phyloP scores from a whole-genome alignment of 2,797 vertebrate genomes.

The Allochrocebus solatus region DNA sequence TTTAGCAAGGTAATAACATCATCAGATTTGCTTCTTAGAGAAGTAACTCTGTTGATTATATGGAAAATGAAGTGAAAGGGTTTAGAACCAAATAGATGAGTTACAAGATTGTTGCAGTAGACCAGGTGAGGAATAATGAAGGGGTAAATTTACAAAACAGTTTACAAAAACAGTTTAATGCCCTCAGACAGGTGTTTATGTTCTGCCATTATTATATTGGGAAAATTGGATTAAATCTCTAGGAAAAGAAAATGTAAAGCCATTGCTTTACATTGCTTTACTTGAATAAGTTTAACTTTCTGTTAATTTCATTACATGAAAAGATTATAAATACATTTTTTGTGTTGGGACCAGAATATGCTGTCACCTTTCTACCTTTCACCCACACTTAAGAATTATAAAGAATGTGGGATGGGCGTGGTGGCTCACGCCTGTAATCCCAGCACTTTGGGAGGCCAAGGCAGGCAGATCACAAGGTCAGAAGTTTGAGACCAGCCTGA shows the following conservation, averaged over 20 bases:
- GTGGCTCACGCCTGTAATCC: not conserved
- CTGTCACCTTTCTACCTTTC: not conserved
- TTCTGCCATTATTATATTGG: slow-evolving; percentile 4
- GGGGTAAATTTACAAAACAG: not conserved
- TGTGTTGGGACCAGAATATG: not conserved
- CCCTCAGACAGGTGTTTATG: not conserved
- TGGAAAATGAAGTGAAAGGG: slow-evolving; percentile 12
- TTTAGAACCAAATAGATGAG: not conserved
- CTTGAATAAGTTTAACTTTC: slow-evolving; percentile 49
- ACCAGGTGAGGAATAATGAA: not conserved
- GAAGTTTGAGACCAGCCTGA: not conserved
- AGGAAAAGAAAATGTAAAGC: slow-evolving; percentile 24
- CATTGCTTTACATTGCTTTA: not conserved
- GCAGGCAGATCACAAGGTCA: not conserved
- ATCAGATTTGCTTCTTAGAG: slow-evolving; percentile 12
- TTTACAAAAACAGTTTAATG: not conserved
- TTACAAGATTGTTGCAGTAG: not conserved
- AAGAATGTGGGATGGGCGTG: not conserved
- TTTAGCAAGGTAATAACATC: not conserved
- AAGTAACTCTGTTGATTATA: not conserved
- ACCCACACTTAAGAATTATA: not conserved
- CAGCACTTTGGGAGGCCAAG: not conserved
- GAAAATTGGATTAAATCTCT: slow-evolving; percentile 11
- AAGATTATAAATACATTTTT: not conserved
- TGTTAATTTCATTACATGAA: slow-evolving; percentile 46